Evolutionary conservation across 2,888 invertebrate species (phyloP), one percentile per base, ranked within the genome.

Genomic region (Volucella zonaria): DNA sequence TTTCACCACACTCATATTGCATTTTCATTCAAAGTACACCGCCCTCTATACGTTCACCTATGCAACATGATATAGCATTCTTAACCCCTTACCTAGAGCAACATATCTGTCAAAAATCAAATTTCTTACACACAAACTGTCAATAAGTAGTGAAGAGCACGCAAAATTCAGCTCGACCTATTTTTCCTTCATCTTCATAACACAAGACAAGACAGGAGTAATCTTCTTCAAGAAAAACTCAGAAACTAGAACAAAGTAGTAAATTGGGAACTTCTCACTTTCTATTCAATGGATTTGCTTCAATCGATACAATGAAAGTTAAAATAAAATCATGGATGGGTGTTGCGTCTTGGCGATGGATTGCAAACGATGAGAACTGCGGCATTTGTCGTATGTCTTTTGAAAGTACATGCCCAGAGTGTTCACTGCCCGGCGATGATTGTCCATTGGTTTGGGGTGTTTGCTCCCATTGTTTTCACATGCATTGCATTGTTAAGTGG

Each of bases 401-500:
- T 93, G 99, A 99, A 92, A 98, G 97, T 89, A 98, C 98, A 91
- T 99, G 99, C 90, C 97, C 98, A 1, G 99, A 99, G 92, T 99
- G 99, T 93, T 97, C 98, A 92, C 93, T 98, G 87, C 99, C 99
- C 23, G 99, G 99, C 66, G 99, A 99, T 93, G 98, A 99, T 92
- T 99, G 99, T 90, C 99, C 99, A 12, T 92, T 99, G 90, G 99
- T 99, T 87, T 99, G 98, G 98, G 99, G 99, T 82, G 96, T 97
- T 90, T 99, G 99, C 92, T 97, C 98, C 9, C 99, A 99, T 93
- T 99, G 99, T 93, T 99, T 99, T 92, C 99, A 99, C 92, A 98
- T 99, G 92, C 99, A 99, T 92, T 99, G 99, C 93, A 99, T 99
- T 90, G 97, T 98, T 91, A 99, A 99, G 94, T 99, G 99, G 99